phyloP scores from a whole-genome alignment of 2,888 invertebrate genomes.

The Drosophila tripunctata region DNA sequence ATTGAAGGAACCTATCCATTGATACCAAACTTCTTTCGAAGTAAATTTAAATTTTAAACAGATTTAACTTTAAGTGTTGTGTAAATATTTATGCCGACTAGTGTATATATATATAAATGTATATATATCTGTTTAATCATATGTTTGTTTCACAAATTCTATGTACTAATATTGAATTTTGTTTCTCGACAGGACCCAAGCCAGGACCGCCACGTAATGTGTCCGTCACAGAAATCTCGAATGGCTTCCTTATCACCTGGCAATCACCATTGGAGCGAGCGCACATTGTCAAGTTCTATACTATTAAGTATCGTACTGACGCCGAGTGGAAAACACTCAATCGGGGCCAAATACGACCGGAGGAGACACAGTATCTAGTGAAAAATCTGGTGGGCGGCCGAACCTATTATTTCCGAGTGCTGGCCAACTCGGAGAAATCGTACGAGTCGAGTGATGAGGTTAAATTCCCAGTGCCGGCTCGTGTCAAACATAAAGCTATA shows the following conservation, averaged over 20 bases:
- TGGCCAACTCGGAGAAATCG: conserved; percentile 93
- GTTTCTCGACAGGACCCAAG: conserved; percentile 91
- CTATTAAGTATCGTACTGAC: conserved; percentile 95
- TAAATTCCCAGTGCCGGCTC: conserved; percentile 94
- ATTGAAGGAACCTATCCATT: too few species aligned
- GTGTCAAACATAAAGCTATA: conserved; percentile 97
- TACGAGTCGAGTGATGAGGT: conserved; percentile 95
- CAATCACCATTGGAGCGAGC: conserved; percentile 92
- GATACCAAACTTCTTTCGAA: too few species aligned
- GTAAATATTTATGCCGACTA: too few species aligned
- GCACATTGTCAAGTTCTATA: conserved; percentile 93
- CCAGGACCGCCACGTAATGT: conserved; percentile 96
- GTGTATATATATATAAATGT: too few species aligned
- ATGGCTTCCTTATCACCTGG: conserved; percentile 96
- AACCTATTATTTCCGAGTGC: conserved; percentile 95
- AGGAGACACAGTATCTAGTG: conserved; percentile 95
- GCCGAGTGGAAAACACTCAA: conserved; percentile 95
- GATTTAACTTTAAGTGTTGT: too few species aligned
- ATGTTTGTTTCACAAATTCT: too few species aligned
- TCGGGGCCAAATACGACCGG: conserved; percentile 93
- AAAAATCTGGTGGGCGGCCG: conserved; percentile 96
- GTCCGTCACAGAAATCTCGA: conserved; percentile 94
- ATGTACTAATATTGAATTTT: conserved; percentile 2
- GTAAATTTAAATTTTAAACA: too few species aligned
- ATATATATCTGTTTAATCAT: too few species aligned